Evolutionary conservation across 2,888 invertebrate genomes (phyloP), one percentile per base, ranked within the genome.

Genomic region (Drosophila melanocephala): DNA sequence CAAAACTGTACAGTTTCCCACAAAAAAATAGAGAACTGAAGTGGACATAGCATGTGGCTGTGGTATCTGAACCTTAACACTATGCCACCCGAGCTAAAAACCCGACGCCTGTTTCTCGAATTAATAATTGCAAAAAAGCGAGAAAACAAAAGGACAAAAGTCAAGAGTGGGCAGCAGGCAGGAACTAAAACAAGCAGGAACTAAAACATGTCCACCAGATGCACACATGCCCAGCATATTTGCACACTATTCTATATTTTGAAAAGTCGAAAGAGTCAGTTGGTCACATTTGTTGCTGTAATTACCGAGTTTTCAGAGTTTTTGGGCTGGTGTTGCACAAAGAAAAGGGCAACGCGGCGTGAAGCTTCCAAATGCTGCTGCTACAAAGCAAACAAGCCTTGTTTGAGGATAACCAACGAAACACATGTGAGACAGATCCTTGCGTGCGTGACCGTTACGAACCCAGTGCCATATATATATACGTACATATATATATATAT

Each of bases 391-490:
- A 83, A 83, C 75, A 28, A 10, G 42, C 26, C 44, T 56, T 30
- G 62, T 72, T 44, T 44, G 9, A 77, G 76, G 72, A 79, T 58
- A 76, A 39, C 53, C 22, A 56, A 51, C 10, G 37, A 28, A 70
- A 72, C 87, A 88, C 72, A 76, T 89, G 87, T 55, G 68, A 53
- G 64, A 67, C 87, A 88, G 89, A 69, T 81, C 79, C 79, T 83
- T 77, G 79, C 85, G 85, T 86, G 85, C 88, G 77, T 88, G 86
- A 88, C 86, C 89, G 87, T 88, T 86, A 86, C 82, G 77, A 87
- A 87, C 44, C 44, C 44, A 12, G 44, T 44, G 42, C 42, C 19
- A 35, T 7, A 47, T 4, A 47, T 26, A 12, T 14, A 47, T 22
- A 7, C n/a, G n/a, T 22, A 44, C 3, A 22, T 10, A 42, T n/a